Base-by-base conservation (phyloP, 2,797 vertebrate species). In the Acestrorhynchus altus region DNA sequence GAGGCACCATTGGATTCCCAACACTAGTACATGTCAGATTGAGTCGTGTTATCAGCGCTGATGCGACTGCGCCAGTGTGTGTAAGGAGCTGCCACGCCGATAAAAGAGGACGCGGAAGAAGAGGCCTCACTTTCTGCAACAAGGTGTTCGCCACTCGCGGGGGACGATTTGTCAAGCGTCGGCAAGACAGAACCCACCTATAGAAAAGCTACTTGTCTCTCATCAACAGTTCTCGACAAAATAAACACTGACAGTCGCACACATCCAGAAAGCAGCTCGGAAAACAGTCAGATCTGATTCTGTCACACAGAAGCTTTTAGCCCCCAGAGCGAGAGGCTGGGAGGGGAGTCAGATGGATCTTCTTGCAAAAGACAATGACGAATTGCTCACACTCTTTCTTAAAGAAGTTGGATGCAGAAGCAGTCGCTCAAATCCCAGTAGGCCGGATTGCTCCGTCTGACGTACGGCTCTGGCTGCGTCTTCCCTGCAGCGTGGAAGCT, bases 201-300 rank as follows among this genome's bases (percentile, higher is more conserved):
- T n/a, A 35, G 18, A 65, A 77, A 72, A 42, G 46, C 46, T 52
- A 8, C 51, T 68, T 39, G 60, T 49, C 65, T 63, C 76, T 80
- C 72, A 47, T 84, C 83, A 76, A 77, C 79, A 82, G 47, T 79
- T 47, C 72, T 80, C 61, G 77, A 51, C 59, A 64, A 81, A 81
- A 86, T 83, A 82, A 81, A 82, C 71, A 59, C 44, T 86, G 84
- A 84, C 86, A 87, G 86, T 44, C 63, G 76, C 71, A 77, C 76
- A 78, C 68, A 82, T 77, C 65, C 66, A 80, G 79, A 83, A 80
- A 86, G 78, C 57, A 49, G 80, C 74, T 86, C 78, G 46, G 68
- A 81, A 85, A 82, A 82, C 46, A 67, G 72, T 83, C 83, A 79
- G 77, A 80, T 83, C 77, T 79, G 79, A 83, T 85, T 86, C 76